These are phyloP conservation scores for Nemoura dubitans DNA, from an alignment of 2,888 invertebrate species.

Conservation along the genomic window DNA sequence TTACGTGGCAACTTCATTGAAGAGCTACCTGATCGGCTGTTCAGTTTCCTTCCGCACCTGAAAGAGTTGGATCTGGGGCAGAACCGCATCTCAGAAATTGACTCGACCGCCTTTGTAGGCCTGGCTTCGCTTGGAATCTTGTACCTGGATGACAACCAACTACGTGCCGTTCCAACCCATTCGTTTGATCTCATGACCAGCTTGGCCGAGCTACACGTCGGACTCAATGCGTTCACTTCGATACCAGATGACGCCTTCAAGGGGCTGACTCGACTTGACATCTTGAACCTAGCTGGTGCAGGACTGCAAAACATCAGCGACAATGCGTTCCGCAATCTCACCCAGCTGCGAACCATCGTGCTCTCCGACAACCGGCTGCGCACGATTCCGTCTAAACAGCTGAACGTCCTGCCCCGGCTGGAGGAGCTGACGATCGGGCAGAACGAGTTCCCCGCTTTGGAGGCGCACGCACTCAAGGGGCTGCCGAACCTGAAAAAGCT, in stretches of 20 bases:
- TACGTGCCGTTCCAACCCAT: constrained; percentile 78
- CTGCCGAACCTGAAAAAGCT: constrained; percentile 78
- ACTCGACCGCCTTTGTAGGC: constrained; percentile 79
- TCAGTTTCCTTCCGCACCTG: constrained; percentile 76
- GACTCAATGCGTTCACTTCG: constrained; percentile 81
- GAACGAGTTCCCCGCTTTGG: constrained; percentile 77
- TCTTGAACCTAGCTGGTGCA: constrained; percentile 82
- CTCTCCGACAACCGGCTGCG: constrained; percentile 82
- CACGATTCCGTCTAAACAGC: constrained; percentile 77
- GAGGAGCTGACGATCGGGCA: constrained; percentile 86
- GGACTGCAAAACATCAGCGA: constrained; percentile 81
- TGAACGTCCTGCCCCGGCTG: constrained; percentile 75
- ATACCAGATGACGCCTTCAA: constrained; percentile 82
- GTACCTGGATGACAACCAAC: constrained; percentile 84
- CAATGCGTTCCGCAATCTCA: constrained; percentile 74
- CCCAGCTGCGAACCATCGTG: constrained; percentile 72
- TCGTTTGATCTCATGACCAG: constrained; percentile 78
- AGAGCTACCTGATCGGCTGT: constrained; percentile 78
- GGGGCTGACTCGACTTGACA: constrained; percentile 77
- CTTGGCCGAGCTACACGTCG: constrained; percentile 84
- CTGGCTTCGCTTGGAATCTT: constrained; percentile 79
- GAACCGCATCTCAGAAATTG: constrained; percentile 83
- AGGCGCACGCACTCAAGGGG: constrained; percentile 77
- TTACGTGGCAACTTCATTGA: constrained; percentile 83
- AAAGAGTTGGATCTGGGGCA: constrained; percentile 88